Evolutionary conservation across 2,797 vertebrate genomes (phyloP).

Genomic region (Channa striata): DNA sequence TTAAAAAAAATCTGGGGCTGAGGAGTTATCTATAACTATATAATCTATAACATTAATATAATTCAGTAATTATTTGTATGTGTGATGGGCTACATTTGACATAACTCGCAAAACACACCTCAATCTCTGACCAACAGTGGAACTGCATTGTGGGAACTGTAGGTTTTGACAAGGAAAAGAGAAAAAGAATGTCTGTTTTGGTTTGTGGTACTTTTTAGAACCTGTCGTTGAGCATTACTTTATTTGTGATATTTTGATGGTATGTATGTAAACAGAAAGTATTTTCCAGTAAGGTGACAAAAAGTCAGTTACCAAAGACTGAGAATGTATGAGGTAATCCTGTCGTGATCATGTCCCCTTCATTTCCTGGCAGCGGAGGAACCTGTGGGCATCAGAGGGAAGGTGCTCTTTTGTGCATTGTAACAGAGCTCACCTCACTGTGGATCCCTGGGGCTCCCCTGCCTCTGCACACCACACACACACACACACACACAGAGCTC

Average conservation of each 20-base stretch:
- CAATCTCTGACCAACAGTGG: background rate
- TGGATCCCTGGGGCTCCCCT: slow-evolving; percentile 65
- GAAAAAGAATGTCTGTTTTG: background rate
- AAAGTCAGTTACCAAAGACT: slow-evolving; percentile 56
- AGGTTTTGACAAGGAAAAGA: background rate
- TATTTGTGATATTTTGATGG: too few species aligned
- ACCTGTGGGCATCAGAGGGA: slow-evolving; percentile 65
- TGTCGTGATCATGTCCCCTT: slow-evolving; percentile 65
- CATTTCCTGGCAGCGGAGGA: slow-evolving; percentile 67
- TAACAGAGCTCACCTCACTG: slow-evolving; percentile 82
- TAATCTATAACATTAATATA: too few species aligned
- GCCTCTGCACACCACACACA: slow-evolving; percentile 50
- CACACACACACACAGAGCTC: slow-evolving; percentile 51
- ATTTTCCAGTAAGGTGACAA: slow-evolving; percentile 30
- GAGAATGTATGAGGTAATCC: slow-evolving; percentile 70
- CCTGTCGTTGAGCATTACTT: background rate
- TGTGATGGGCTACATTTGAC: background rate
- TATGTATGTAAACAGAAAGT: slow-evolving; percentile 14
- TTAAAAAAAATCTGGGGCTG: too few species aligned
- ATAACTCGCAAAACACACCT: too few species aligned
- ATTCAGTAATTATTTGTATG: too few species aligned
- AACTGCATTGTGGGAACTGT: background rate
- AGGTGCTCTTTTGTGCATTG: slow-evolving; percentile 77
- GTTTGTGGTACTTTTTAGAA: too few species aligned
- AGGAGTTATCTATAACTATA: too few species aligned